phyloP scores from a whole-genome alignment of 2,113 vertebrate species.

The Bubo scandiacus region DNA sequence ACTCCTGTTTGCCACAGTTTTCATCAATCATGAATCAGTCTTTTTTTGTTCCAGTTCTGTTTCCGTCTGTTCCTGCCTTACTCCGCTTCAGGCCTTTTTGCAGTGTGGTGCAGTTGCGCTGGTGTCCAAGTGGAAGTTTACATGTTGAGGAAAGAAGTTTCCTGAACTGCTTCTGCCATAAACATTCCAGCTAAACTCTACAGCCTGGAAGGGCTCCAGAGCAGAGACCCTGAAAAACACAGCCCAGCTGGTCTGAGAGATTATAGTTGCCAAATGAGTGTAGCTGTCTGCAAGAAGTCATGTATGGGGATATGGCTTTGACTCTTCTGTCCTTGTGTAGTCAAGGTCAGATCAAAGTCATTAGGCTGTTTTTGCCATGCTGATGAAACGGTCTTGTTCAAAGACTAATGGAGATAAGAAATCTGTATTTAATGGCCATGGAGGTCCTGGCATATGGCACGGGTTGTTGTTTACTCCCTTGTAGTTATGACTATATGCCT shows the following conservation, averaged over 20 bases:
- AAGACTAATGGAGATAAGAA: neutral
- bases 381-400: neutral
- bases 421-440: neutral
- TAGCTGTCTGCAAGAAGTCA: neutral
- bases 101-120: neutral
- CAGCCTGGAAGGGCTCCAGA: slow-evolving; percentile 15
- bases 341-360: neutral
- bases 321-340: neutral
- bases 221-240: slow-evolving; percentile 42
- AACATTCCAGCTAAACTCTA: neutral
- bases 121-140: neutral
- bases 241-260: slow-evolving; percentile 41
- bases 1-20: neutral
- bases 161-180: neutral
- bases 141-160: neutral
- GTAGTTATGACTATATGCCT: neutral
- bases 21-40: neutral
- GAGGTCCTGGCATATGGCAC: neutral
- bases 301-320: neutral
- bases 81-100: neutral
- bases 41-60: neutral
- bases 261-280: neutral
- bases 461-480: neutral
- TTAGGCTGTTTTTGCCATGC: neutral
- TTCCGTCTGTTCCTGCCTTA: neutral